A percentile compares a stretch with the other conserved stretches of the same genome.
These are phyloP conservation scores for Centropus bengalensis DNA, from an alignment of 2,113 vertebrate genomes.

Conservation along the genomic window DNA sequence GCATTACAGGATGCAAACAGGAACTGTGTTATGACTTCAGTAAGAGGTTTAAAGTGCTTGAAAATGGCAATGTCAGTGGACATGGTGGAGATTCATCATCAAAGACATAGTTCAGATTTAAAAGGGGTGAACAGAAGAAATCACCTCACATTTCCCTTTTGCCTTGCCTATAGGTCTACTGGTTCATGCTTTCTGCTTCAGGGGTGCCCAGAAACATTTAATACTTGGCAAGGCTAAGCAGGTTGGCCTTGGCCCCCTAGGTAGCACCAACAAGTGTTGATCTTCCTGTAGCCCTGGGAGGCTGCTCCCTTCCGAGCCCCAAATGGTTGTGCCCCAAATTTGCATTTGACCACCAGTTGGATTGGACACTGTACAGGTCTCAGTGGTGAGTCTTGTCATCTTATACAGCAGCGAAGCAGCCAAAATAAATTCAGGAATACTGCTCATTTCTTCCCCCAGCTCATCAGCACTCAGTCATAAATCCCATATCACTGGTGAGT, in stretches of 20 bases:
- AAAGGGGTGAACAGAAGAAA: not conserved
- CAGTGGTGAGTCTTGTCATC: not conserved
- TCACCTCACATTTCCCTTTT: not conserved
- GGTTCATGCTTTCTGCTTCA: not conserved
- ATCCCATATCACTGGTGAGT: fast-evolving
- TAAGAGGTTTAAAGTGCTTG: not conserved
- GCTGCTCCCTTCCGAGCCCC: not conserved
- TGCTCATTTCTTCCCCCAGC: conserved; percentile 34
- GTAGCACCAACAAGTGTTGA: not conserved
- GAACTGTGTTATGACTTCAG: not conserved
- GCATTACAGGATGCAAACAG: not conserved
- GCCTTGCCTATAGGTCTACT: not conserved
- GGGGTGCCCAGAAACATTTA: not conserved
- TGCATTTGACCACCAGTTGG: not conserved
- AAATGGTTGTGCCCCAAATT: no score
- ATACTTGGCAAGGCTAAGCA: not conserved
- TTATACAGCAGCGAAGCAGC: not conserved
- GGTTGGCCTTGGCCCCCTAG: no score
- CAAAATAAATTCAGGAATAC: not conserved
- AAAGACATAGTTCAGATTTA: not conserved
- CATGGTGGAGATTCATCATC: not conserved
- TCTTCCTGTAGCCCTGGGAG: not conserved
- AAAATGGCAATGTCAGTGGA: not conserved
- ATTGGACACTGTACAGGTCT: not conserved
- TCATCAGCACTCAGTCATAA: not conserved